phyloP scores from a whole-genome alignment of 2,888 invertebrate species.

The Drosophila siamana region DNA sequence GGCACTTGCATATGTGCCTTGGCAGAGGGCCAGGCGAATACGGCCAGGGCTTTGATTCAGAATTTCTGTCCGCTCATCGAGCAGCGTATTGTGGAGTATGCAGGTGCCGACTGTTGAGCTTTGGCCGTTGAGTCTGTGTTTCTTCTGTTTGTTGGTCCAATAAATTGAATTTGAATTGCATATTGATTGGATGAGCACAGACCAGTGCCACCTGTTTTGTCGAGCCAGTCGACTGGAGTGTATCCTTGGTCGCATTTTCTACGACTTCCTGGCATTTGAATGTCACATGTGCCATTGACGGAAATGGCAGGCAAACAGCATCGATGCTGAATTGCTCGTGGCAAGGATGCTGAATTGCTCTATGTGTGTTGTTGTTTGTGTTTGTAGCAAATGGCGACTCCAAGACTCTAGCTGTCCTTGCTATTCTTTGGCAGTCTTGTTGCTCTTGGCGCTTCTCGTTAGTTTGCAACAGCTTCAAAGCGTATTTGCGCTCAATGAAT shows the following conservation, averaged over 20 bases:
- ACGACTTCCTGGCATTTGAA: constrained; percentile 46
- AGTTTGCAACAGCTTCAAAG: constrained; percentile 50
- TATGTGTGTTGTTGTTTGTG: background rate
- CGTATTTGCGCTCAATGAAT: constrained; percentile 62
- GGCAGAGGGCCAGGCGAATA: constrained; percentile 99
- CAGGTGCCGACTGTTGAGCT: constrained; percentile 13
- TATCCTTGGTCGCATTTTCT: constrained; percentile 35
- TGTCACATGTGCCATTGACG: constrained; percentile 25
- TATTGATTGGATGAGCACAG: constrained; percentile 40
- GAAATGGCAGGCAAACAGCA: constrained; percentile 20
- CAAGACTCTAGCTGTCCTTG: constrained; percentile 9
- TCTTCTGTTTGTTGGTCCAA: constrained; percentile 23
- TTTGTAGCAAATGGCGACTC: constrained; percentile 51
- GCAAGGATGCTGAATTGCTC: constrained; percentile 11
- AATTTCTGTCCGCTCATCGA: constrained; percentile 97
- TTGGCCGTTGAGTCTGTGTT: background rate
- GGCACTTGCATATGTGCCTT: constrained; percentile 99
- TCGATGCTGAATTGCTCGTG: constrained; percentile 19
- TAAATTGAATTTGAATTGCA: constrained; percentile 53
- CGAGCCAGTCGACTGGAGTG: background rate
- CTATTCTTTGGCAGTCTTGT: background rate
- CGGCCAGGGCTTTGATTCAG: constrained; percentile 96
- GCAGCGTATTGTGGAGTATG: constrained; percentile 89
- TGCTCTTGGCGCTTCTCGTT: constrained; percentile 37
- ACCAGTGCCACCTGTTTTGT: constrained; percentile 21